Percentiles rank a stretch among this genome's conserved stretches.
Conservation (phyloP, 2,797 vertebrate genomes). For the Acanthurus lineatus region DNA sequence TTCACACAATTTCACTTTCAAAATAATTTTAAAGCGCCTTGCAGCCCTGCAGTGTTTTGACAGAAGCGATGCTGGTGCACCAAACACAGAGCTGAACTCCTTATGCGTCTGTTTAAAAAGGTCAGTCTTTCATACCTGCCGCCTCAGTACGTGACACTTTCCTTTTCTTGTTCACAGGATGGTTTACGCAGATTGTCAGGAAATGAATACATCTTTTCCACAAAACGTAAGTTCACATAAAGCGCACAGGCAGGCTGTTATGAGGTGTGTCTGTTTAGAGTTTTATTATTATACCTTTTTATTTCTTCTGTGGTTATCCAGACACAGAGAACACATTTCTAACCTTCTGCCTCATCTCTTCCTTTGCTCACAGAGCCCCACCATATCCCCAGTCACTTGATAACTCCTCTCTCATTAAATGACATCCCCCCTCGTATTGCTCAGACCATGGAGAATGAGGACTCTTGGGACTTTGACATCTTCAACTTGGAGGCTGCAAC, state of each 20-base stretch:
- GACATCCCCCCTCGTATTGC: constrained; percentile 93
- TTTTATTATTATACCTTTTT: background rate
- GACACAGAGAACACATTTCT: background rate
- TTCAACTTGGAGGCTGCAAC: constrained; percentile 95
- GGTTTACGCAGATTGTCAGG: constrained; percentile 95
- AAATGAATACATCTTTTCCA: constrained; percentile 93
- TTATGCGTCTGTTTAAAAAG: no score
- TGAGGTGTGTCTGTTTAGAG: background rate
- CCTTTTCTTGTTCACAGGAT: constrained; percentile 85
- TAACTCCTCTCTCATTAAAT: constrained; percentile 88
- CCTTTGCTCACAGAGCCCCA: constrained; percentile 85
- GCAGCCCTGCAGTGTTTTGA: no score
- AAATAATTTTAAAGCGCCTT: no score
- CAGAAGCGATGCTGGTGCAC: no score
- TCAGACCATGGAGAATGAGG: constrained; percentile 93
- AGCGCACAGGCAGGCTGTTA: background rate
- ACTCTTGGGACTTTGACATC: constrained; percentile 96
- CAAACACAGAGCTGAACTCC: no score
- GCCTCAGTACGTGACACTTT: constrained; percentile 7
- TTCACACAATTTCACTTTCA: constrained; percentile 5
- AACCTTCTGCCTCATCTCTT: constrained; percentile 17
- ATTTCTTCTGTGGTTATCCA: background rate
- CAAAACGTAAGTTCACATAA: constrained; percentile 91
- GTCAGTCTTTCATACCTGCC: background rate
- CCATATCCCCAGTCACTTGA: constrained; percentile 86